Percentiles rank a stretch among this genome's conserved stretches.
Conservation (phyloP, 23 tunicate genomes). For the Corella eumyota region DNA sequence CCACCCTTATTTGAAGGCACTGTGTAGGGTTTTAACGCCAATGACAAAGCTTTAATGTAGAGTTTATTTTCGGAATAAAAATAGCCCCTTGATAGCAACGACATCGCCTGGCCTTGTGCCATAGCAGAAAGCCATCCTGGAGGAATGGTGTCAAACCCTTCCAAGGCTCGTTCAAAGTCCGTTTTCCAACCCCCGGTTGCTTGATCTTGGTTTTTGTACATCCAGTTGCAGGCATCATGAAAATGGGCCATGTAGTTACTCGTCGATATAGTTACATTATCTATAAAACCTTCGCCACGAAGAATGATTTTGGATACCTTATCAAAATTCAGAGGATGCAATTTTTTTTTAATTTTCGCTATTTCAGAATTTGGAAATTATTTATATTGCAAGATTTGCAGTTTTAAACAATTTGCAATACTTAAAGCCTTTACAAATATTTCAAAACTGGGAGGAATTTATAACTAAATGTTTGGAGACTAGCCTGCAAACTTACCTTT, state of each 20-base stretch:
- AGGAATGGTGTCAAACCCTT: slow-evolving; percentile 25
- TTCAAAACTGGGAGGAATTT: too few species aligned
- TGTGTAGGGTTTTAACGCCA: slow-evolving; percentile 65
- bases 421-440: too few species aligned
- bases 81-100: slow-evolving; percentile 63
- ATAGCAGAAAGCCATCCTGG: slow-evolving; percentile 99
- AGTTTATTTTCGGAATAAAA: slow-evolving; percentile 5
- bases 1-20: slow-evolving; percentile 71
- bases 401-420: too few species aligned
- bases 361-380: neutral
- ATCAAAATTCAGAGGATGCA: neutral
- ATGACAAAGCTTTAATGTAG: slow-evolving; percentile 28
- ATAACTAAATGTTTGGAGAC: too few species aligned
- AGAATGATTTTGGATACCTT: slow-evolving; percentile 58
- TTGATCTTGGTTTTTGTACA: slow-evolving; percentile 43
- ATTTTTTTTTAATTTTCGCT: neutral
- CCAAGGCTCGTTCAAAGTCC: slow-evolving; percentile 34
- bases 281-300: slow-evolving; percentile 56
- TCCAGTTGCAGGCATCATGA: slow-evolving; percentile 60
- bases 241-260: slow-evolving; percentile 60
- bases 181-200: slow-evolving; percentile 79
- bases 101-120: slow-evolving; percentile 97
- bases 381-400: too few species aligned
- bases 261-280: slow-evolving; percentile 62
- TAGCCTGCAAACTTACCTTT: too few species aligned